A percentile compares a stretch with the other conserved stretches of the same genome.
Conservation (phyloP, 2,113 vertebrate species). For the Cairina moschata region DNA sequence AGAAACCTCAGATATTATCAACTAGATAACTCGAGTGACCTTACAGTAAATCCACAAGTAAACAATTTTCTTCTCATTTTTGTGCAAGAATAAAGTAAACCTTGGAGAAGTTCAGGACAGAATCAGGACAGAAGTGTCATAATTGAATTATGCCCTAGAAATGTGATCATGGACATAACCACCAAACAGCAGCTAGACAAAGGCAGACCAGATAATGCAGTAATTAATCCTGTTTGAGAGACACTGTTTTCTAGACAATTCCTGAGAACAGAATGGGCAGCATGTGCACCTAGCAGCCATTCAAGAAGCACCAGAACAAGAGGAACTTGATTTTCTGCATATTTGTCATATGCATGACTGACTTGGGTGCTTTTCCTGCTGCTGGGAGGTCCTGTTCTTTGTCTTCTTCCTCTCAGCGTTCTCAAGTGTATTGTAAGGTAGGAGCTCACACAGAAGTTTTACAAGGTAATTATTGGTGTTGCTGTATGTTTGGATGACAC, state of each 20-base stretch:
- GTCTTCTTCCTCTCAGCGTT: neutral
- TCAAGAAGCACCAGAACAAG: neutral
- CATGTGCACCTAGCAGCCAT: neutral
- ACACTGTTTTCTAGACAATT: neutral
- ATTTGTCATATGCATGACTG: neutral
- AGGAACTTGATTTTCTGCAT: slow-evolving; percentile 20
- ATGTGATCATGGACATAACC: neutral
- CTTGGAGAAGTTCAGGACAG: neutral
- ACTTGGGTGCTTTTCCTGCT: neutral
- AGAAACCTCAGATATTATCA: neutral
- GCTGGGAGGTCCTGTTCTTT: neutral
- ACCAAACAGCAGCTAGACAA: neutral
- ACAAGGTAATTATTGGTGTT: neutral
- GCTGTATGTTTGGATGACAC: neutral
- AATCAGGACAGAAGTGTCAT: neutral
- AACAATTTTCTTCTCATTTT: neutral
- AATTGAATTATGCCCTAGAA: neutral
- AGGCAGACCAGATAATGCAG: neutral
- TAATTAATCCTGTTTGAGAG: neutral
- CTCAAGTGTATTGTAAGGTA: neutral
- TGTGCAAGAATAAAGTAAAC: neutral
- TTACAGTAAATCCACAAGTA: neutral
- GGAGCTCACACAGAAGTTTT: neutral
- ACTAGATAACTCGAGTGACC: neutral
- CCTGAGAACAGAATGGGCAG: neutral